phyloP scores from a whole-genome alignment of 2,888 invertebrate genomes.

The Reticulitermes lucifugus region DNA sequence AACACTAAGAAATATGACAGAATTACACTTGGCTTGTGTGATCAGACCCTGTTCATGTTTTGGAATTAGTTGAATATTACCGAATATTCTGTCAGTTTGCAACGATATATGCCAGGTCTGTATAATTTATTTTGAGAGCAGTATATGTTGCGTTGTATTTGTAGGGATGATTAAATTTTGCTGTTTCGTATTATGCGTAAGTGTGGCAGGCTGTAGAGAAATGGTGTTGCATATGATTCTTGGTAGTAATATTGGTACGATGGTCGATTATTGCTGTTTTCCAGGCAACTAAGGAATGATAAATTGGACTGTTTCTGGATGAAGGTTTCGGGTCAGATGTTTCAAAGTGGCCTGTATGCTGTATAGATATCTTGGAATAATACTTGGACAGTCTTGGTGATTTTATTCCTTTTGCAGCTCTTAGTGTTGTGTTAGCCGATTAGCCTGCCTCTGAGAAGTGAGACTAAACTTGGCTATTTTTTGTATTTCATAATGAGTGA shows the following conservation, averaged over 20 bases:
- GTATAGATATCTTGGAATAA: too few species aligned
- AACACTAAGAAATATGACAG: too few species aligned
- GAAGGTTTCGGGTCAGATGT: too few species aligned
- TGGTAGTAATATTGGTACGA: constrained; percentile 10
- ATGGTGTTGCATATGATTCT: neutral
- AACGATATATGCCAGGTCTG: neutral
- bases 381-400: too few species aligned
- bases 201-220: neutral
- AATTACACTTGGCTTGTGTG: too few species aligned
- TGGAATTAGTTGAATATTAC: neutral
- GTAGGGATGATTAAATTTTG: neutral
- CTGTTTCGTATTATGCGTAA: neutral
- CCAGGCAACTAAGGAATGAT: neutral
- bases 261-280: neutral
- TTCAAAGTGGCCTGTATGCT: too few species aligned
- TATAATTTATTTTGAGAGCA: neutral
- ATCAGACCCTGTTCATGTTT: too few species aligned
- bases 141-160: neutral
- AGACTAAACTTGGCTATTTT: neutral
- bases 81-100: neutral
- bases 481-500: neutral
- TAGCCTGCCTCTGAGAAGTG: neutral
- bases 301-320: neutral
- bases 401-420: neutral
- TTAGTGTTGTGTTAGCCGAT: neutral